Base-by-base conservation (phyloP, 2,113 vertebrate species). In the Megalops atlanticus region DNA sequence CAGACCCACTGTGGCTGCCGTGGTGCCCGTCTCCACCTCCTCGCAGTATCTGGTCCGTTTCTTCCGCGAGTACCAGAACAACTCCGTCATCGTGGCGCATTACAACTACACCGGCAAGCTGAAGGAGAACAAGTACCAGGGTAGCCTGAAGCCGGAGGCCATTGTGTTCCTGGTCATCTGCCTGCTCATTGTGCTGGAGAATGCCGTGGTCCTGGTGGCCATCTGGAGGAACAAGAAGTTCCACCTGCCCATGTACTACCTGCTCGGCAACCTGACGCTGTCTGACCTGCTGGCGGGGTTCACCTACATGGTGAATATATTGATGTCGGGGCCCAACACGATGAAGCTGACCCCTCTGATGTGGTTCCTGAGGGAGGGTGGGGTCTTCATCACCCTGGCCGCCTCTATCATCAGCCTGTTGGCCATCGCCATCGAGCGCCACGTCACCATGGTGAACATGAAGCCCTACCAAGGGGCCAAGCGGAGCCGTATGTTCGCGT, bases 91-190 rank as follows among this genome's bases (percentile, higher is more conserved):
- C 36, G 64, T 84, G 58, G 74, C 89, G 1, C 96, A 98, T 79
- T 98, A 98, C 89, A 97, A 97, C 90, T 94, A 93, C 91, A 97
- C 95, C 0, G 95, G 94, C 38, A 97, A 97, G 87, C 93, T 97
- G 40, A 88, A 92, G 8, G 91, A 87, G 0, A 93, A 92, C 84
- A 93, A 92, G 21, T 95, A 95, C 88, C 92, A 90, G 14, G 92
- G 91, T 0, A 92, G 91, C 0, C 89, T 97, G 79, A 95, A 95
- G 47, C 93, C 95, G 0, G 93, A 96, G 39, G 90, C 92, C 10
- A 92, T 93, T 0, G 86, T 89, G 0, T 95, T 95, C 80, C 83
- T 97, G 83, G 90, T 94, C 14, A 91, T 97, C 72, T 98, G 96
- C 81, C 85, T 94, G 1, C 85, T 97, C 82, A 97, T 97, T 24